Evolutionary conservation across 2,113 vertebrate genomes (phyloP), one percentile per base, ranked within the genome.

Genomic region (Myotis brandtii): DNA sequence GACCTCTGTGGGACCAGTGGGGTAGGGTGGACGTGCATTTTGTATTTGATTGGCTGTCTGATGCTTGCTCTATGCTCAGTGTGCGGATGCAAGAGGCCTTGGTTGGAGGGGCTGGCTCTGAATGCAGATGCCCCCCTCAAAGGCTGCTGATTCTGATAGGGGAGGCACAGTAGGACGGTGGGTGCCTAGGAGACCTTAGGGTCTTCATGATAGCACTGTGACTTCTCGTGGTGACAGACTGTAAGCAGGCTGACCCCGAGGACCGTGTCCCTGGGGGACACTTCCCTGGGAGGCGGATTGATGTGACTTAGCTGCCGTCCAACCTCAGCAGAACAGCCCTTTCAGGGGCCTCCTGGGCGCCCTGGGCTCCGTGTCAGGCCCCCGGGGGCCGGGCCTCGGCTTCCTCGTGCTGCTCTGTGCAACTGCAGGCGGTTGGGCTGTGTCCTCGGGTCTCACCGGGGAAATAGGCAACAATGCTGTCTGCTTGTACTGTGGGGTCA

Each of bases 301-400:
- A 67, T 85, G 84, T 62, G 67, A 69, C 72, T 40, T 32, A 93
- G 82, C 37, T 54, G 40, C 67, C 69, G 25, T 82, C 43, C 62
- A 72, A 9, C 67, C 79, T 91, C 75, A 91, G 86, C 72, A 46
- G 75, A 48, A 32, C 18, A 46, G 80, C 54, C 25, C 40, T 67
- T 73, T 94, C 67, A 48, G 85, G 85, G 94, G 59, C 46, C 70
- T 91, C 79, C 76, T 93, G 64, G n/a, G 46, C 40, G 11, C 92
- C 37, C 62, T 50, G 86, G 62, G 54, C 34, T 50, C 67, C 32
- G 32, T 54, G 7, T 73, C 91, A 82, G 84, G 81, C 23, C 21
- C 56, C 23, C 54, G 2, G 21, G 56, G 9, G 3, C 54, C 54
- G 2, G 54, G 54, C 21, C 56, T 59, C 9, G 9, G 9, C 23